Evolutionary conservation across 2,888 invertebrate genomes (phyloP), one percentile per base, ranked within the genome.

Genomic region (Leptarthrus brevirostris): DNA sequence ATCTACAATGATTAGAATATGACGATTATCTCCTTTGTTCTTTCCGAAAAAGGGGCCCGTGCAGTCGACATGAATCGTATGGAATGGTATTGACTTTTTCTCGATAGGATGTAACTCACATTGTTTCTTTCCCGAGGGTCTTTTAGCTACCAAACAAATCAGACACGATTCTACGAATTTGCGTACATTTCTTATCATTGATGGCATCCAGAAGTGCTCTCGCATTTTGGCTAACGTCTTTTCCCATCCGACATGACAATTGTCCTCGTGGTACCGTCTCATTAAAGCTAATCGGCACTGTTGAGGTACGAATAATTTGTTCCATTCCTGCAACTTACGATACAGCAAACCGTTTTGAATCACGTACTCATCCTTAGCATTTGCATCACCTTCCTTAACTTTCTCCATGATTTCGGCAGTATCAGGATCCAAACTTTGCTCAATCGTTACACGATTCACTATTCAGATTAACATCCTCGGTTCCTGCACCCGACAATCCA

Each of bases 201-300:
- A n/a, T n/a, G n/a, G n/a, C n/a, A n/a, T n/a, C n/a, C n/a, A n/a
- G n/a, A n/a, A n/a, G n/a, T n/a, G n/a, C 8, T 30, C 30, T 30
- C 30, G 61, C 78, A 79, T 10, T 79, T 79, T n/a, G 72, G 78
- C 26, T 79, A 80, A 1, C 77, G 44, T 4, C 77, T 81, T 77
- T 10, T 77, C 75, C 4, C 72, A 18, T 3, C 70, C 64, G 53
- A 75, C 44, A 64, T 69, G 64, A 8, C 30, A 30, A 30, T 30
- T 30, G 8, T 30, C 30, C n/a, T n/a, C n/a, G n/a, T n/a, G n/a
- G n/a, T n/a, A n/a, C n/a, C n/a, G n/a, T n/a, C n/a, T n/a, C n/a
- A n/a, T n/a, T n/a, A n/a, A n/a, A n/a, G n/a, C n/a, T n/a, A n/a
- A n/a, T n/a, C n/a, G n/a, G n/a, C n/a, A 4, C 30, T 30, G 0